phyloP scores from a whole-genome alignment of 2,888 invertebrate genomes.

The Criorhina ranunculi region DNA sequence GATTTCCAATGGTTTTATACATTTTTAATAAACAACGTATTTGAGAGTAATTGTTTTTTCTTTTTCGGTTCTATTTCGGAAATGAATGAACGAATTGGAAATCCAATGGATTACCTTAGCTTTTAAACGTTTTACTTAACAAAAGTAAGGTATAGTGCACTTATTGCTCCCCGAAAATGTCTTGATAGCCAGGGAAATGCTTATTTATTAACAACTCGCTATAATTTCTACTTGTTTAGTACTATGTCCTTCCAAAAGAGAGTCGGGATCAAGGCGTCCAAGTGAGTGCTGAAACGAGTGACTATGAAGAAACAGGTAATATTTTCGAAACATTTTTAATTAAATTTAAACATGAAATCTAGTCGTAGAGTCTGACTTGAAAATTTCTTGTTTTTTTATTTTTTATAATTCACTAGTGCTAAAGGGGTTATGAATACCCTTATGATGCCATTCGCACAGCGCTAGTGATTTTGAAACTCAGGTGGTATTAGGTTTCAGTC shows the following conservation, averaged over 20 bases:
- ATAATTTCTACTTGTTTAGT: conserved; percentile 16
- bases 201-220: background rate
- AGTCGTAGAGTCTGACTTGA: too few species aligned
- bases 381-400: too few species aligned
- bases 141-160: too few species aligned
- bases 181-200: too few species aligned
- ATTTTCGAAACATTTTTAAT: background rate
- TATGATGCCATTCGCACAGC: too few species aligned
- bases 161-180: too few species aligned
- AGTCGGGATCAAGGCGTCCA: conserved; percentile 65
- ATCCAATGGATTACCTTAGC: conserved; percentile 31
- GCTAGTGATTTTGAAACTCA: too few species aligned
- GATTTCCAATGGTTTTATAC: conserved; percentile 58
- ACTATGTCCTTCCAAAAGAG: conserved; percentile 29
- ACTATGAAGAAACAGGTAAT: conserved; percentile 24
- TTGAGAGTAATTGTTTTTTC: background rate
- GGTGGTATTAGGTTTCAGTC: too few species aligned
- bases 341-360: too few species aligned
- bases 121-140: background rate
- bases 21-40: conserved; percentile 40
- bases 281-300: conserved; percentile 29
- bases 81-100: conserved; percentile 30
- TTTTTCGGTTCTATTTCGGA: background rate
- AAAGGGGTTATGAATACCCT: too few species aligned
- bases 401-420: too few species aligned